A percentile compares a stretch with the other conserved stretches of the same genome.
Evolutionary conservation across 2,888 invertebrate species (phyloP).

Genomic region (Drosophila infuscata): DNA sequence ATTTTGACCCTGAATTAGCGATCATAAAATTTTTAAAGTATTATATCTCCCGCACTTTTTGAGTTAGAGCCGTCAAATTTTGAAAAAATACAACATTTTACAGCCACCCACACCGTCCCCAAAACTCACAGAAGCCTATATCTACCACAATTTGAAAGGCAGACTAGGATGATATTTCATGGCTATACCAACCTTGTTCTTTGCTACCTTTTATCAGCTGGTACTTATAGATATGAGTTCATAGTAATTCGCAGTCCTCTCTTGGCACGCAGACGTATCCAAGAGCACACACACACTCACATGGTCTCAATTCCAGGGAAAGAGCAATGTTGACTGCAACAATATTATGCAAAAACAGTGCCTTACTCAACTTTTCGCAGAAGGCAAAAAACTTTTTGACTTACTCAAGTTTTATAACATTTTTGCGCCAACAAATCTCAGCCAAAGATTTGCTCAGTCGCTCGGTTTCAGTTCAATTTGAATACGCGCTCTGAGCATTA

Average conservation of each 20-base stretch:
- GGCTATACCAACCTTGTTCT: too few species aligned
- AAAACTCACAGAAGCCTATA: too few species aligned
- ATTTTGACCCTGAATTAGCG: conserved; percentile 27
- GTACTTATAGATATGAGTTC: too few species aligned
- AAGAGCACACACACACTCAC: not conserved
- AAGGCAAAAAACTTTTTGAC: conserved; percentile 68
- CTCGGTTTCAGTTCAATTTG: conserved; percentile 72
- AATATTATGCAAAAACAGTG: conserved; percentile 67
- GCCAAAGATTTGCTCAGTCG: conserved; percentile 50
- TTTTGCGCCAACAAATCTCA: conserved; percentile 68
- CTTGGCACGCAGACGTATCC: not conserved
- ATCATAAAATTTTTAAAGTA: too few species aligned
- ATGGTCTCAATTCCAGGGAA: conserved; percentile 15
- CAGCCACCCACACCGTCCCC: too few species aligned
- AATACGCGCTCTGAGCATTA: conserved; percentile 76
- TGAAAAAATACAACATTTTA: too few species aligned
- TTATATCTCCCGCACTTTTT: too few species aligned
- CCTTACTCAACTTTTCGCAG: conserved; percentile 50
- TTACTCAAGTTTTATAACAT: conserved; percentile 78
- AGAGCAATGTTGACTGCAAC: conserved; percentile 56
- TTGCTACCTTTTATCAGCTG: too few species aligned
- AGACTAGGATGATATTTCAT: too few species aligned
- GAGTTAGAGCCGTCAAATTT: too few species aligned
- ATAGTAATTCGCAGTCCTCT: not conserved
- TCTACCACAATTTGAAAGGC: too few species aligned